Conservation (phyloP, 2,113 vertebrate species). For the Phalacrocorax pelagicus region DNA sequence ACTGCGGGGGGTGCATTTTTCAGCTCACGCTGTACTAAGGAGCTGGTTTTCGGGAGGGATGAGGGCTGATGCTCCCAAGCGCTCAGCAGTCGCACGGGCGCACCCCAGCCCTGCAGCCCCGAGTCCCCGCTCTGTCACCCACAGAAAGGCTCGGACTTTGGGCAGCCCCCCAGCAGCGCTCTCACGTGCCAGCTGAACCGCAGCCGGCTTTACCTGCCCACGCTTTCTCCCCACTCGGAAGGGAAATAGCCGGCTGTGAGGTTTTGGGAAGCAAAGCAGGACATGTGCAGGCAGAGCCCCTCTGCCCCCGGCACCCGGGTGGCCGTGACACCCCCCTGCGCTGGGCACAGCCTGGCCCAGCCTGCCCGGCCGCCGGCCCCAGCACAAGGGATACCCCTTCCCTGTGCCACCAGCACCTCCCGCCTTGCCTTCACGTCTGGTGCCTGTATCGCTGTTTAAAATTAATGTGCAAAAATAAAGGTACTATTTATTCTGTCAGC, state of each 20-base stretch:
- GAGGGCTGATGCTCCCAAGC: background rate
- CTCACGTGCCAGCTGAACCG: background rate
- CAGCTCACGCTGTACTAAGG: background rate
- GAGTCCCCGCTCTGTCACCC: background rate
- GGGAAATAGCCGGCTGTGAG: rapidly evolving
- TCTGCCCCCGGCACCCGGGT: rapidly evolving
- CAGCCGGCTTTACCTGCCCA: background rate
- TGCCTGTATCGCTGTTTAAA: background rate
- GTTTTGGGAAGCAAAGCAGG: background rate
- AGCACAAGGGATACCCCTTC: background rate
- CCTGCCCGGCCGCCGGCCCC: background rate
- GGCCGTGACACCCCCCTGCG: background rate
- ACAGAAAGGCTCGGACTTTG: background rate
- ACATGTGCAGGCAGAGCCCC: background rate
- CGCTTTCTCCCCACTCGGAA: background rate
- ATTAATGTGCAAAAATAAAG: background rate
- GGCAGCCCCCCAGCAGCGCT: background rate
- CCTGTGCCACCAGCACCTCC: rapidly evolving
- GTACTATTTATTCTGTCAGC: background rate
- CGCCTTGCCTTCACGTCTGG: background rate
- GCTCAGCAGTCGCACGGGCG: background rate
- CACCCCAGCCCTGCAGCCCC: background rate
- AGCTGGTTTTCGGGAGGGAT: background rate
- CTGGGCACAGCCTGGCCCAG: background rate
- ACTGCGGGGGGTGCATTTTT: too few species aligned